Percentiles rank a stretch among this genome's conserved stretches.
Evolutionary conservation across 2,797 vertebrate genomes (phyloP).

Genomic region (Phylloscopus collybita): DNA sequence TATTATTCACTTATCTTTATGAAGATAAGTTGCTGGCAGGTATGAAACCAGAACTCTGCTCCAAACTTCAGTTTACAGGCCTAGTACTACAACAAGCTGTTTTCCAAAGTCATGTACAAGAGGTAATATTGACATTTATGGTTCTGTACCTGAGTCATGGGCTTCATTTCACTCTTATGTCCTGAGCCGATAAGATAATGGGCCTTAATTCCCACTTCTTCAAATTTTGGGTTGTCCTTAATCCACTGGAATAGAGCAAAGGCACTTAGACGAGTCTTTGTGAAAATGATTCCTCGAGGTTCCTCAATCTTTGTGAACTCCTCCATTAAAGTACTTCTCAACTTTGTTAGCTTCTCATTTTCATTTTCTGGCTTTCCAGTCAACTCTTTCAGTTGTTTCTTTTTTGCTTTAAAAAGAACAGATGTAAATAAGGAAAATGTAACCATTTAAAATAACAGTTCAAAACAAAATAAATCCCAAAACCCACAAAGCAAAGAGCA

Average conservation of each 20-base stretch:
- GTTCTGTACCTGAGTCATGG: conserved; percentile 87
- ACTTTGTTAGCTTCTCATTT: conserved; percentile 85
- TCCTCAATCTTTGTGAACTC: conserved; percentile 82
- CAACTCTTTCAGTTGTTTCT: conserved; percentile 78
- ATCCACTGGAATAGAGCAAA: conserved; percentile 91
- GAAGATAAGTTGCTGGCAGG: not conserved
- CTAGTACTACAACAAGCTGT: not conserved
- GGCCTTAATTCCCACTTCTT: conserved; percentile 85
- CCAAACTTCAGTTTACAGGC: not conserved
- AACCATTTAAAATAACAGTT: not conserved
- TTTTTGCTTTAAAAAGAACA: conserved; percentile 80
- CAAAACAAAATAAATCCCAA: not conserved
- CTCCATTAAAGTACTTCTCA: conserved; percentile 83
- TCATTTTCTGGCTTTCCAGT: conserved; percentile 83
- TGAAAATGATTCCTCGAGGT: conserved; percentile 94
- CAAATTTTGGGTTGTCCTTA: conserved; percentile 89
- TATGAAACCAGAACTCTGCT: not conserved
- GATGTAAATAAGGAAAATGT: conserved; percentile 10
- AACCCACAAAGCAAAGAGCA: not conserved
- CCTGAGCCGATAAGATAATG: conserved; percentile 90
- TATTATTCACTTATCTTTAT: not conserved
- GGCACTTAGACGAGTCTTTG: conserved; percentile 90
- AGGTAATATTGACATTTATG: not conserved
- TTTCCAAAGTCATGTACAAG: not conserved
- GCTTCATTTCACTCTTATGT: conserved; percentile 90